Evolutionary conservation across 2,113 vertebrate species (phyloP).

Genomic region (Callochromis pleurospilus): DNA sequence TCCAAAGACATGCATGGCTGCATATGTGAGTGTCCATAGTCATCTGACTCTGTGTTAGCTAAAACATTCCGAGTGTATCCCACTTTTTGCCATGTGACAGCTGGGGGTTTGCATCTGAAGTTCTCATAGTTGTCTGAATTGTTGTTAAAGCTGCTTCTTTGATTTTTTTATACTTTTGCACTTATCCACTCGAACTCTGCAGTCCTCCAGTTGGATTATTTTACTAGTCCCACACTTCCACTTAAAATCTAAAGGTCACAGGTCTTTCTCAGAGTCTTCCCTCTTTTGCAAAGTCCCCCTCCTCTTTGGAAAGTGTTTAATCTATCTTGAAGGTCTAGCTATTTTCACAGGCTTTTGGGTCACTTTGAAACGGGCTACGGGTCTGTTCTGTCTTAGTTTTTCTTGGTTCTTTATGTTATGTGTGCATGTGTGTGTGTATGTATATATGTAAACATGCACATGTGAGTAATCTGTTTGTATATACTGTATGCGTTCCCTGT

Average conservation of each 20-base stretch:
- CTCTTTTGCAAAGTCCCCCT: background rate
- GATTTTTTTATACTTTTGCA: background rate
- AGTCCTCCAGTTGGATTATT: background rate
- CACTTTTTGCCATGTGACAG: fast-evolving
- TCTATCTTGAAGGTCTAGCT: background rate
- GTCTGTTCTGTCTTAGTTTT: background rate
- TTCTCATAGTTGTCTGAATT: background rate
- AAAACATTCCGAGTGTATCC: fast-evolving
- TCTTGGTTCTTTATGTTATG: background rate
- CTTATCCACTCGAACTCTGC: fast-evolving
- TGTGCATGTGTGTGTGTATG: background rate
- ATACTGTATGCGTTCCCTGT: fast-evolving
- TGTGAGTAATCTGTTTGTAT: background rate
- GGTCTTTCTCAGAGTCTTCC: background rate
- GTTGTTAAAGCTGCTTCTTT: background rate
- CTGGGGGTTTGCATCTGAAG: background rate
- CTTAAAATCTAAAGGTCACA: background rate
- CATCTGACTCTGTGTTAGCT: background rate
- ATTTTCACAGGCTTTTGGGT: background rate
- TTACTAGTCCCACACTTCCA: background rate
- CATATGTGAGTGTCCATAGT: fast-evolving
- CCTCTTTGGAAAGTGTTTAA: background rate
- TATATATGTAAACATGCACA: background rate
- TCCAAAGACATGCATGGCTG: background rate
- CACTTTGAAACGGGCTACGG: fast-evolving